These are phyloP conservation scores for Prenolepis imparis DNA, from an alignment of 2,888 invertebrate genomes.

Conservation along the genomic window DNA sequence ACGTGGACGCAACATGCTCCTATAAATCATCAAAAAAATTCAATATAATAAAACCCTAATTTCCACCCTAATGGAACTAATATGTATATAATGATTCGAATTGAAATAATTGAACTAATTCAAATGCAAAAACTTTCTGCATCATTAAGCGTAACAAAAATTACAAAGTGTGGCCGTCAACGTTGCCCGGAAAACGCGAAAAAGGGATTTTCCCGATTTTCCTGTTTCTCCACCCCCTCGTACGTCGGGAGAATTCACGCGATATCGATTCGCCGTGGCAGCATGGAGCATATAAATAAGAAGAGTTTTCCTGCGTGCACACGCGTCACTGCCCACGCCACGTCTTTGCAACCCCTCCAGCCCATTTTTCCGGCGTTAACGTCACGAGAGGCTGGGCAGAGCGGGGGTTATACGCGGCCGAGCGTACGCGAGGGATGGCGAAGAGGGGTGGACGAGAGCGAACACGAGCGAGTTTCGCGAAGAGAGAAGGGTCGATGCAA, in stretches of 20 bases:
- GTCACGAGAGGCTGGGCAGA: slow-evolving; percentile 74
- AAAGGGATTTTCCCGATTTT: slow-evolving; percentile 10
- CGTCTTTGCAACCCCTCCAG: slow-evolving; percentile 75
- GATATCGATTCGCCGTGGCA: slow-evolving; percentile 82
- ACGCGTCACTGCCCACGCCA: slow-evolving; percentile 85
- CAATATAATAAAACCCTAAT: not conserved
- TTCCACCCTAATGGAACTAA: not conserved
- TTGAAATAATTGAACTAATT: slow-evolving; percentile 5
- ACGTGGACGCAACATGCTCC: not conserved
- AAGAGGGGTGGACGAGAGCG: slow-evolving; percentile 73
- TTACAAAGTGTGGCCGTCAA: slow-evolving; percentile 24
- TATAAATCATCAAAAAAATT: not conserved
- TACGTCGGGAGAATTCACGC: slow-evolving; percentile 74
- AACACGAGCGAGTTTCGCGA: slow-evolving; percentile 73
- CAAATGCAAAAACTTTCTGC: slow-evolving; percentile 8
- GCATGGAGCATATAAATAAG: slow-evolving; percentile 84
- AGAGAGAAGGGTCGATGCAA: slow-evolving; percentile 65
- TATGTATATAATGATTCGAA: not conserved
- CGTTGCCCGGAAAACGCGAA: slow-evolving; percentile 1
- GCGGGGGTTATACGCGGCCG: slow-evolving; percentile 66
- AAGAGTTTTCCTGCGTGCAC: slow-evolving; percentile 85
- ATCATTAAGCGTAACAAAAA: slow-evolving; percentile 28
- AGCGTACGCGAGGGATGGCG: slow-evolving; percentile 28
- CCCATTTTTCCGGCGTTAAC: slow-evolving; percentile 81
- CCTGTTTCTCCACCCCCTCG: not conserved